Evolutionary conservation across 2,113 vertebrate species (phyloP).

Genomic region (Syngnathus typhle): DNA sequence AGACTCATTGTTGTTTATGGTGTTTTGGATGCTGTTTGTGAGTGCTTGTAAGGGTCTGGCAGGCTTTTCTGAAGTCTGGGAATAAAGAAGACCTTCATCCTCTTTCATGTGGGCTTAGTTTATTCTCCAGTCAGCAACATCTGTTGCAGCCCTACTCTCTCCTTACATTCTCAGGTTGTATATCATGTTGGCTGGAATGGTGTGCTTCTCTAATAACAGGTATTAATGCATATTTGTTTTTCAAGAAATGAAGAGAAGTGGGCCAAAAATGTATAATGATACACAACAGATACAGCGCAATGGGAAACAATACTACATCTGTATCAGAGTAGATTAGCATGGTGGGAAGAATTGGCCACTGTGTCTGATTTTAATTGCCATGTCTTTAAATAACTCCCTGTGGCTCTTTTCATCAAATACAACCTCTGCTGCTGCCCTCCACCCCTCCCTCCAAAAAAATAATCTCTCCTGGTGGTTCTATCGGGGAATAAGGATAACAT

Average conservation of each 20-base stretch:
- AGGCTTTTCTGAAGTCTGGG: slow-evolving; percentile 38
- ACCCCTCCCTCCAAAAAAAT: slow-evolving; percentile 9
- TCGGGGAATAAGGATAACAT: slow-evolving; percentile 73
- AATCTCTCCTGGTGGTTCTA: slow-evolving; percentile 54
- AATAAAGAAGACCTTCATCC: slow-evolving; percentile 41
- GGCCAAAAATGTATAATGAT: slow-evolving; percentile 16
- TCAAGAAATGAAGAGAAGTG: slow-evolving; percentile 25
- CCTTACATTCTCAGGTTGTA: neutral
- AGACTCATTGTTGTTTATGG: slow-evolving; percentile 8
- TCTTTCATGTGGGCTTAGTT: slow-evolving; percentile 52
- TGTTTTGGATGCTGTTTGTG: slow-evolving; percentile 11
- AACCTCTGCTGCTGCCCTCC: slow-evolving; percentile 44
- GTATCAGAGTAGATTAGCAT: slow-evolving; percentile 56
- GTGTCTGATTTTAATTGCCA: slow-evolving; percentile 64
- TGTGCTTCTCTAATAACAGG: slow-evolving; percentile 25
- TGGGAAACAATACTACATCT: slow-evolving; percentile 42
- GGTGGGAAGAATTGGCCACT: slow-evolving; percentile 36
- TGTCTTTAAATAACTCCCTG: slow-evolving; percentile 62
- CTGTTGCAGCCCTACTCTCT: slow-evolving; percentile 39
- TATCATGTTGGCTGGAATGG: slow-evolving; percentile 12
- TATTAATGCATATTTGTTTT: slow-evolving; percentile 24
- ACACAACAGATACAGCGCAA: slow-evolving; percentile 39
- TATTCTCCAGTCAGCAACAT: slow-evolving; percentile 42
- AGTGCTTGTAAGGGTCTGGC: slow-evolving; percentile 12
- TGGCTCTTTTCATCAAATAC: slow-evolving; percentile 50